Percentiles rank a stretch among this genome's conserved stretches.
Evolutionary conservation across 37 sponge, comb jelly and placozoan species (phyloP).

Genomic region (Beroe forskalii): DNA sequence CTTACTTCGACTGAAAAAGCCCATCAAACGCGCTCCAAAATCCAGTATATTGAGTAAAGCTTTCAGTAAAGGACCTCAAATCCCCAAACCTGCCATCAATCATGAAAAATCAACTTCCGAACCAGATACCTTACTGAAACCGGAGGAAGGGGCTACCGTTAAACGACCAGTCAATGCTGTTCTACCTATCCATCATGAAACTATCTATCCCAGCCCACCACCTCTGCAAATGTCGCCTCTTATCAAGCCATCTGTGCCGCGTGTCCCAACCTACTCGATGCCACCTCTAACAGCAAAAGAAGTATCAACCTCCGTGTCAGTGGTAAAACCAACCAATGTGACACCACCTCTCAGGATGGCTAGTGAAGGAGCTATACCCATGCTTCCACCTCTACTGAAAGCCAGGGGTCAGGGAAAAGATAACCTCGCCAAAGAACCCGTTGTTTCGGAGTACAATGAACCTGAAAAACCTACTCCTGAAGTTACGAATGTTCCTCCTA

Average conservation of each 20-base stretch:
- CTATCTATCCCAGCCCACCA: not conserved
- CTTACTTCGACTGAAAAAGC: not conserved
- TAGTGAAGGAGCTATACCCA: not conserved
- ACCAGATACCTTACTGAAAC: not conserved
- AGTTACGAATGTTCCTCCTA: not conserved
- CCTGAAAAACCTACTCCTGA: not conserved
- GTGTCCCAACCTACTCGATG: not conserved
- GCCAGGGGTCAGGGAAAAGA: not conserved
- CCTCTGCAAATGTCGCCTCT: constrained; percentile 16
- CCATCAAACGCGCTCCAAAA: not conserved
- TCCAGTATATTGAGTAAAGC: not conserved
- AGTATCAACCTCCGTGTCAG: not conserved
- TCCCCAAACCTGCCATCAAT: too few species aligned
- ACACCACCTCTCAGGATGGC: not conserved
- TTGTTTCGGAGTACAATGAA: not conserved
- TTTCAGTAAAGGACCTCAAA: too few species aligned
- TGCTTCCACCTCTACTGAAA: not conserved
- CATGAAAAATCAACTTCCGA: not conserved
- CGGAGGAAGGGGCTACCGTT: not conserved
- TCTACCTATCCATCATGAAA: not conserved
- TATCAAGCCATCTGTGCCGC: not conserved
- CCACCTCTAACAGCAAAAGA: not conserved
- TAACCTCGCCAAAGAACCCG: not conserved
- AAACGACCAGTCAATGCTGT: constrained; percentile 29
- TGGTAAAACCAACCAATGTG: not conserved